Evolutionary conservation across 2,113 vertebrate species (phyloP), one percentile per base, ranked within the genome.

Genomic region (Sander lucioperca): DNA sequence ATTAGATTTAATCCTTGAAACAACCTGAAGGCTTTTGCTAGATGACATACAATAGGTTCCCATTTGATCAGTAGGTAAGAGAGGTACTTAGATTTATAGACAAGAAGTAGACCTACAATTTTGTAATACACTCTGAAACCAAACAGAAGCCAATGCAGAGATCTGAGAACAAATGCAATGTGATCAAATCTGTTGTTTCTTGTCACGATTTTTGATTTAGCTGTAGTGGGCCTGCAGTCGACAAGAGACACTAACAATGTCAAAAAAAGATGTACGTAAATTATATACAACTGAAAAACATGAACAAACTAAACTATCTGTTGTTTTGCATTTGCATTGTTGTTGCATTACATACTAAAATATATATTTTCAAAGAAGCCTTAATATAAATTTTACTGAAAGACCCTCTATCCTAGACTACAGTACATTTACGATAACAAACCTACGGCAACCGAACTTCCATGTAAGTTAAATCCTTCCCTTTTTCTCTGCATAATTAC

Each of bases 401-500:
- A 63, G 19, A 39, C 2, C 2, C 30, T 33, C 6, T 19, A 33
- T 12, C 19, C 58, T 39, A 33, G 18, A 4, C 39, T 65, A 56
- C 62, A 65, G 19, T 39, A 50, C 16, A 33, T 61, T 61, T 15
- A 25, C 2, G 2, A 21, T 25, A n/a, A 53, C 30, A 30, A 8
- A 63, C 21, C n/a, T 27, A 25, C 48, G 16, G 23, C 6, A 69
- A 5, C 9, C 7, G 2, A 39, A 39, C 39, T 39, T 39, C 39
- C 2, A 39, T 39, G 9, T 10, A 39, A 39, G 39, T 39, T 59
- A 39, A 75, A 63, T 21, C 30, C 16, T 47, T 14, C 23, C 4
- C 51, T 48, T 39, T 25, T 54, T 80, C n/a, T 62, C 39, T 64
- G 25, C 50, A 43, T 36, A 25, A 63, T 67, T 81, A 57, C 39